Evolutionary conservation across 2,888 invertebrate genomes (phyloP), one percentile per base, ranked within the genome.

Genomic region (Archips xylosteana): DNA sequence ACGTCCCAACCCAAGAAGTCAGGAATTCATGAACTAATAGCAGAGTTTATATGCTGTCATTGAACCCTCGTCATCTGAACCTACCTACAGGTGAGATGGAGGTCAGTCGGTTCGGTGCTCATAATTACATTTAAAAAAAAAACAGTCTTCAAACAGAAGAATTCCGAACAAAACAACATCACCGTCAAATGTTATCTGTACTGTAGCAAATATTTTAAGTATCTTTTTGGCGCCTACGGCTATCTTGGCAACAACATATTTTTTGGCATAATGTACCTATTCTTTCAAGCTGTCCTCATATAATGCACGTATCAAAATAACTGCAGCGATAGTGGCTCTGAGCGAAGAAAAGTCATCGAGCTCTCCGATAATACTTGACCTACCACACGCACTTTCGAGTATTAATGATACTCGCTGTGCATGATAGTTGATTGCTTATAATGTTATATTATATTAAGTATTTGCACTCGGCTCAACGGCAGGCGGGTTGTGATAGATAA

Each of bases 381-480:
- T 73, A 73, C 73, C 73, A 57, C 73, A 72, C 62, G 62, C 62
- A 73, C 64, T 73, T 69, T 73, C 64, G 9, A 45, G 64, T 71
- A 62, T 73, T 69, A 71, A 61, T 71, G 62, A 68, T 72, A 67
- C 62, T 23, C 15, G 51, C 45, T 47, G 34, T 51, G 64, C 36
- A 67, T 57, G 63, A 62, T 57, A 54, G 23, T 57, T 71, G 66
- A 61, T 71, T 66, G 60, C 65, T 49, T 51, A 13, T 39, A 39
- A 39, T 39, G 13, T 47, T 64, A 23, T 64, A 57, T 13, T 60
- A 39, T 42, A 57, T n/a, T 34, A 32, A 8, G 54, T 54, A 59
- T 57, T 45, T 54, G 62, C 54, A 45, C 67, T 72, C 34, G 8
- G 42, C 42, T 61, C 51, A n/a, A 23, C 34, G 23, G 49, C 49